A percentile compares a stretch with the other conserved stretches of the same genome.
Conservation (phyloP, 1,140 invertebrate species). For the Arctopsyche grandis region DNA sequence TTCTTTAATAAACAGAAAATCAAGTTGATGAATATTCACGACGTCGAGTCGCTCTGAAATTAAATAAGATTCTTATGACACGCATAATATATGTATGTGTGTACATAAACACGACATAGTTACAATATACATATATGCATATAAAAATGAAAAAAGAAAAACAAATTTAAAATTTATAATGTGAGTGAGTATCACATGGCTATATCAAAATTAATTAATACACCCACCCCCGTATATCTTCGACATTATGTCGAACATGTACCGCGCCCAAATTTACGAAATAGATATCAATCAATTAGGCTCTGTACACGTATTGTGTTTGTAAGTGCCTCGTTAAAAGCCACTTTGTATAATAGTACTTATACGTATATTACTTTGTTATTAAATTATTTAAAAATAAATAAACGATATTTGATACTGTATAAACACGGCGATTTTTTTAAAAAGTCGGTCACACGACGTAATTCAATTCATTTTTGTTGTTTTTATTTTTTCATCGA, state of each 20-base stretch:
- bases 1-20: slow-evolving; percentile 21
- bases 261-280: slow-evolving; percentile 13
- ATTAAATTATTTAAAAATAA: slow-evolving; percentile 13
- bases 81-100: too few species aligned
- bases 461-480: too few species aligned
- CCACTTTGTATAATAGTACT: not conserved
- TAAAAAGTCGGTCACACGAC: too few species aligned
- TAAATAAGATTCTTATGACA: too few species aligned
- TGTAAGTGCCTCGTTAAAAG: slow-evolving; percentile 15
- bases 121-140: not conserved
- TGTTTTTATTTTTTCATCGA: too few species aligned
- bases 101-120: too few species aligned
- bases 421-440: not conserved
- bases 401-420: not conserved
- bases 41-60: not conserved
- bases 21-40: slow-evolving; percentile 9
- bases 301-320: not conserved
- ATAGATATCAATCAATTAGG: slow-evolving; percentile 25
- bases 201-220: too few species aligned
- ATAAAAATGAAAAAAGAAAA: not conserved
- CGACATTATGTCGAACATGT: not conserved
- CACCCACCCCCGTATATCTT: too few species aligned
- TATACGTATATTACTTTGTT: not conserved
- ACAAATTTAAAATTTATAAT: too few species aligned
- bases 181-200: too few species aligned